A percentile compares a stretch with the other conserved stretches of the same genome.
These are phyloP conservation scores for Patella vulgata DNA, from an alignment of 1,140 invertebrate genomes.

Conservation along the genomic window DNA sequence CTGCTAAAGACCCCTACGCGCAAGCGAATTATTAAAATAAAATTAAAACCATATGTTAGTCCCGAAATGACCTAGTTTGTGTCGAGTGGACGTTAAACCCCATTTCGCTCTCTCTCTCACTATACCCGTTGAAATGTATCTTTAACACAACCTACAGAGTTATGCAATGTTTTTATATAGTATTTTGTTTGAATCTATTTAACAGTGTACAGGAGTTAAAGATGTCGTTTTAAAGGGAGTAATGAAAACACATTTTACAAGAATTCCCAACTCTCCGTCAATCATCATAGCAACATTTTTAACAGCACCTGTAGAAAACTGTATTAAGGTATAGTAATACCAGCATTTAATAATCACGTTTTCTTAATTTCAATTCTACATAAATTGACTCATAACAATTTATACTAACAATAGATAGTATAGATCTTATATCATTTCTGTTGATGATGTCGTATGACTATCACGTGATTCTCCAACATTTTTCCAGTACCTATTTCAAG, in stretches of 20 bases:
- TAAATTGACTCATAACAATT: background rate
- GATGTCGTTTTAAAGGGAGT: conserved; percentile 38
- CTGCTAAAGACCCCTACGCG: no score
- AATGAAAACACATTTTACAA: conserved; percentile 39
- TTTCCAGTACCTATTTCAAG: background rate
- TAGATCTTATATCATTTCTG: background rate
- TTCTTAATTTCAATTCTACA: background rate
- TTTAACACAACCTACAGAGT: no score
- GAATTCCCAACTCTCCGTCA: conserved; percentile 21
- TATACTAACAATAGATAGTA: background rate
- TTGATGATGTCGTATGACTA: background rate
- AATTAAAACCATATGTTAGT: no score
- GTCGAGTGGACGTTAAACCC: no score
- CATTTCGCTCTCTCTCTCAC: no score
- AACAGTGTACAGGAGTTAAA: conserved; percentile 10
- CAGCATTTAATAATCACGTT: background rate
- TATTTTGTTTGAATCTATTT: no score
- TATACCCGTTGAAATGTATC: no score
- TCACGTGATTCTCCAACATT: background rate
- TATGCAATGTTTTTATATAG: no score
- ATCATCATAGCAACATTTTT: conserved; percentile 34
- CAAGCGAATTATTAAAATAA: no score
- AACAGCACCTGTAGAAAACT: conserved; percentile 20
- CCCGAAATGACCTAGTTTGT: no score
- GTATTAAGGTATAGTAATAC: conserved; percentile 24